phyloP scores from a whole-genome alignment of 2,888 invertebrate species.

The Protophormia terraenovae region DNA sequence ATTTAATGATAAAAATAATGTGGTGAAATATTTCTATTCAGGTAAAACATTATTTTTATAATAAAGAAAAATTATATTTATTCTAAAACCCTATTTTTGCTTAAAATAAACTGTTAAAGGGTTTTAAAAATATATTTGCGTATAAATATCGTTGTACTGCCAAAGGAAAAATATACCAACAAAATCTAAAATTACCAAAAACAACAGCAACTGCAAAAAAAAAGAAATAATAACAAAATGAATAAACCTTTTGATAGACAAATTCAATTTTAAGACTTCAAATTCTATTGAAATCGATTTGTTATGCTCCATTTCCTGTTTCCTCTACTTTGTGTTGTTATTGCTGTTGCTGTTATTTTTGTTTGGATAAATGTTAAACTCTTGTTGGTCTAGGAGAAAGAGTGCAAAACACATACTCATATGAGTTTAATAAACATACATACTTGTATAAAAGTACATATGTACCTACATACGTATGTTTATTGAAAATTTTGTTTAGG shows the following conservation, averaged over 20 bases:
- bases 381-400: not conserved
- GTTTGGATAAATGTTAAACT: too few relatives aligned
- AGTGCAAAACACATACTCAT: too few relatives aligned
- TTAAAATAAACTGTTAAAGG: too few relatives aligned
- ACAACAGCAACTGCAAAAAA: constrained; percentile 3
- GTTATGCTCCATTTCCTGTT: constrained; percentile 67
- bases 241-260: constrained; percentile 63
- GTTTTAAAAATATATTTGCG: too few relatives aligned
- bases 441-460: too few relatives aligned
- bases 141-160: too few relatives aligned
- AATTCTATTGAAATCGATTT: constrained; percentile 65
- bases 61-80: too few relatives aligned
- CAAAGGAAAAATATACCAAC: not conserved
- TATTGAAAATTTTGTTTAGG: not conserved
- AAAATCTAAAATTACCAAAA: constrained; percentile 6
- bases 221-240: constrained; percentile 21
- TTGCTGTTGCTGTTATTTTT: not conserved
- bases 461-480: not conserved
- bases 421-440: too few relatives aligned
- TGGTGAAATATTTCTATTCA: too few relatives aligned
- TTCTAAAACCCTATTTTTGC: too few relatives aligned
- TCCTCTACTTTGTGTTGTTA: not conserved
- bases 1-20: too few relatives aligned
- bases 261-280: constrained; percentile 67
- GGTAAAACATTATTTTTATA: too few relatives aligned